Evolutionary conservation across 2,113 vertebrate species (phyloP).

Genomic region (Diphyllodes magnificus): DNA sequence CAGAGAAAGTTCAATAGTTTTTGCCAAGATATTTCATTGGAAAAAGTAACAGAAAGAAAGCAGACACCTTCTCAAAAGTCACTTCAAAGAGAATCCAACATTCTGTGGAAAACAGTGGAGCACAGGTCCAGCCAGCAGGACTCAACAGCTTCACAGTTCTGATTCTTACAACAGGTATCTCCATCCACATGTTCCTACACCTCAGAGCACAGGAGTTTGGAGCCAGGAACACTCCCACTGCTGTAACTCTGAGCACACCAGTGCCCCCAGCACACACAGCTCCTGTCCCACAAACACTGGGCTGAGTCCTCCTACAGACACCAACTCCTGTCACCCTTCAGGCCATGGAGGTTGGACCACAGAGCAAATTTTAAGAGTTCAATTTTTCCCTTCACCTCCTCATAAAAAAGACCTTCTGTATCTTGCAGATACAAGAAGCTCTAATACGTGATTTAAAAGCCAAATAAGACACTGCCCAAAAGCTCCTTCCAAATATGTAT

Average conservation of each 20-base stretch:
- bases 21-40: neutral
- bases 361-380: neutral
- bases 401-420: neutral
- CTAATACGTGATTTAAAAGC: neutral
- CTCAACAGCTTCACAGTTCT: neutral
- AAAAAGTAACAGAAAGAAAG: neutral
- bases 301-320: neutral
- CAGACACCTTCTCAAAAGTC: neutral
- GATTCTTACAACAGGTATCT: neutral
- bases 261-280: neutral
- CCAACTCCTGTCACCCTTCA: neutral
- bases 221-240: neutral
- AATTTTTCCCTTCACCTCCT: neutral
- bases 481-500: neutral
- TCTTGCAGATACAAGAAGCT: neutral
- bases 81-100: neutral
- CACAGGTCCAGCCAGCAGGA: neutral
- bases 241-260: neutral
- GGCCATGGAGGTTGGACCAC: neutral
- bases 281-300: neutral
- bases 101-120: neutral
- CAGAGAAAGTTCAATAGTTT: neutral
- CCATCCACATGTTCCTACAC: neutral
- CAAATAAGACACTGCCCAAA: neutral
- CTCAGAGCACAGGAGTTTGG: neutral